phyloP scores from a whole-genome alignment of 2,888 invertebrate species.

The Stenodera caucasica region DNA sequence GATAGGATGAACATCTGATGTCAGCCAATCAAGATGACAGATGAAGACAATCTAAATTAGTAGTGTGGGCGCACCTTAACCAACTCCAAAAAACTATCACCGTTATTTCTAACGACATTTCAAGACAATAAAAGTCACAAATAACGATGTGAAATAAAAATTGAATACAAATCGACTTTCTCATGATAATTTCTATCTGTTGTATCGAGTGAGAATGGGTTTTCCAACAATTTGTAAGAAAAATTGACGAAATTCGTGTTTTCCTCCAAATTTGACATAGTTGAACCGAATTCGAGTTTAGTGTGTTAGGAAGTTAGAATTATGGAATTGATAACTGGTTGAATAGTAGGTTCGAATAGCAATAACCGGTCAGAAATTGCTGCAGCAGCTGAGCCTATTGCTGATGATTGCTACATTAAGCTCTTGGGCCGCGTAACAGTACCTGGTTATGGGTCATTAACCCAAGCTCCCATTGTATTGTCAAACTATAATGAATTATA shows the following conservation, averaged over 20 bases:
- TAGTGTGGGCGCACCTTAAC: too few relatives aligned
- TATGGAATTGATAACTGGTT: background rate
- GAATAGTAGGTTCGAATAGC: background rate
- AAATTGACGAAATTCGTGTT: background rate
- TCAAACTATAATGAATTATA: background rate
- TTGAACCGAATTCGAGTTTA: slow-evolving; percentile 15
- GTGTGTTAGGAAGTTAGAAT: slow-evolving; percentile 14
- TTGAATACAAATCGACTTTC: background rate
- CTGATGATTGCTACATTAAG: slow-evolving; percentile 1
- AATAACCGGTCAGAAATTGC: background rate
- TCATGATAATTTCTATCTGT: background rate
- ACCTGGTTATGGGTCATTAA: slow-evolving; percentile 36
- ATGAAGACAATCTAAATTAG: too few relatives aligned
- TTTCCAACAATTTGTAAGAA: too few relatives aligned
- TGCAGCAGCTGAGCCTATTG: background rate
- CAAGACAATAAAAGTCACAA: background rate
- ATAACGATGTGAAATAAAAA: background rate
- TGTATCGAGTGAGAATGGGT: too few relatives aligned
- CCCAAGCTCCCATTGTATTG: slow-evolving; percentile 30
- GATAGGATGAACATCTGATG: too few relatives aligned
- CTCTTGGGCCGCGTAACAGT: slow-evolving; percentile 36
- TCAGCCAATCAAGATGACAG: too few relatives aligned
- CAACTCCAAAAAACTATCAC: background rate
- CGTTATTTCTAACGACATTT: slow-evolving; percentile 4
- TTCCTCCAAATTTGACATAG: slow-evolving; percentile 1